Evolutionary conservation across 1,140 invertebrate genomes (phyloP).

Genomic region (Drosophila ananassae): DNA sequence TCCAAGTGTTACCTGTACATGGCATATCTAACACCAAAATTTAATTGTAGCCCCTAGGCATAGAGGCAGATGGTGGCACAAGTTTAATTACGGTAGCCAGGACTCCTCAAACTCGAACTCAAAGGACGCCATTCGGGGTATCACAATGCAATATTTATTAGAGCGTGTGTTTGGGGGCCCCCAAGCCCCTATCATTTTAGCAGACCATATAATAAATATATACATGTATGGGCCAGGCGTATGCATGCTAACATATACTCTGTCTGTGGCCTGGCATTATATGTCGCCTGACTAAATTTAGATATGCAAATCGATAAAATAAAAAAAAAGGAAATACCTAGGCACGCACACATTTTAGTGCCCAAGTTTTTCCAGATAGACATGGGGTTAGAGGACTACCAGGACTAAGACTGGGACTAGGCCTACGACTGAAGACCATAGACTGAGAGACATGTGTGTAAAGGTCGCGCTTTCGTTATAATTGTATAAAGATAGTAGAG

Average conservation of each 20-base stretch:
- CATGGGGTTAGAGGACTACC: background rate
- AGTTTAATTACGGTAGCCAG: constrained; percentile 65
- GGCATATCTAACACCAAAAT: constrained; percentile 34
- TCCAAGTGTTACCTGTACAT: constrained; percentile 2
- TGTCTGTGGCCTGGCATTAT: constrained; percentile 41
- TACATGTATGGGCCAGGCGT: constrained; percentile 1
- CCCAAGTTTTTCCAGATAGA: constrained; percentile 34
- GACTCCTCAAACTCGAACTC: constrained; percentile 23
- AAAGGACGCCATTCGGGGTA: constrained; percentile 41
- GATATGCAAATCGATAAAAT: constrained; percentile 70
- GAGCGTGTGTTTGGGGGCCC: constrained; percentile 48
- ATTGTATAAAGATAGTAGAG: constrained; percentile 42
- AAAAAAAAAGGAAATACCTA: constrained; percentile 38
- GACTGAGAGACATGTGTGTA: constrained; percentile 29
- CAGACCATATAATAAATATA: constrained; percentile 26
- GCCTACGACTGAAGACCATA: background rate
- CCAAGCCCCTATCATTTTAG: constrained; percentile 28
- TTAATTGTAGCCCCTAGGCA: constrained; percentile 57
- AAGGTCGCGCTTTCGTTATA: constrained; percentile 62
- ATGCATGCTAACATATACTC: constrained; percentile 20
- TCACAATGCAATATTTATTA: constrained; percentile 77
- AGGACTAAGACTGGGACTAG: constrained; percentile 7
- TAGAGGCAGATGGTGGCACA: constrained; percentile 25
- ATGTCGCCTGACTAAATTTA: constrained; percentile 74
- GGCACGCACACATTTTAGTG: constrained; percentile 74